Evolutionary conservation across 1,140 invertebrate genomes (phyloP), one percentile per base, ranked within the genome.

Genomic region (Ceratoteleas bidentatus): DNA sequence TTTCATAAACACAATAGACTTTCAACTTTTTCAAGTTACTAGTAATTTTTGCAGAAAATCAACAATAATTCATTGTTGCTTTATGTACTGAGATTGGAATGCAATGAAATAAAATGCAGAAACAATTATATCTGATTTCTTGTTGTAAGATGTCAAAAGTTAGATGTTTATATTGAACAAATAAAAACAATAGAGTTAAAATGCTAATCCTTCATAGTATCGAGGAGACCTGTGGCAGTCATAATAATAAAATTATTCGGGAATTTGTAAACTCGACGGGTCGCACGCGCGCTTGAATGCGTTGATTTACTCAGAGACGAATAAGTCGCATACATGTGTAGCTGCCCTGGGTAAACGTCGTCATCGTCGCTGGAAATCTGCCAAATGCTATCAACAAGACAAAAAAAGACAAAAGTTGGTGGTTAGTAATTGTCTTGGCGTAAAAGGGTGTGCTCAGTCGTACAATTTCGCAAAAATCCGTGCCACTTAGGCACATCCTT

Each of bases 281-380:
- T 45, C 9, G 32, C 15, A 81, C 83, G 86, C 88, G 87, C 88
- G 85, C 84, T 83, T 62, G 53, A 65, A 83, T 85, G 85, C 85
- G 68, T 79, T 87, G 83, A 83, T 77, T 90, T 90, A 91, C 88
- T 90, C 85, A 89, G 78, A 87, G 73, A 87, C 78, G 85, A 85
- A 83, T 88, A 86, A 90, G 86, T 88, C 89, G 93, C 96, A 94
- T 95, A 98, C 96, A 98, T 92, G 96, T 97, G 89, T 97, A 97
- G 88, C 94, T 96, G 87, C 96, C 96, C 90, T 96, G 96, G 80
- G 95, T 95, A 92, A 95, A 96, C 54, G 94, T 94, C 68, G 95
- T 93, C 90, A 96, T 95, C 89, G 95, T 95, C 53, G 94, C 90
- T 73, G 96, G 96, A 90, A 97, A 96, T 89, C 96, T 95, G 80